phyloP scores from a whole-genome alignment of 2,113 vertebrate genomes.

The Glareola pratincola region DNA sequence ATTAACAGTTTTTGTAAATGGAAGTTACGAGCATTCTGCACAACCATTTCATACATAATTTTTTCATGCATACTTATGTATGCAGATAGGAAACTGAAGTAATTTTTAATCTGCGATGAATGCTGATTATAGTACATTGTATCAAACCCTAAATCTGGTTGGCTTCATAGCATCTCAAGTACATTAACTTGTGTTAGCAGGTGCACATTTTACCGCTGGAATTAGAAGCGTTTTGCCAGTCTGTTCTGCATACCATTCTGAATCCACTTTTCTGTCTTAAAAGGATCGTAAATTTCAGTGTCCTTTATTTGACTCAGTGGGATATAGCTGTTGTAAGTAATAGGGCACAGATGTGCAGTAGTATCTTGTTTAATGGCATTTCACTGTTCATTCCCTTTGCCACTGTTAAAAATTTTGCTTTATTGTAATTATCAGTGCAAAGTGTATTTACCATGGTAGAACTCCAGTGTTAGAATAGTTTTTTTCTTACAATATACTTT shows the following conservation, averaged over 20 bases:
- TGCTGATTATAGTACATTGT: slow-evolving; percentile 67
- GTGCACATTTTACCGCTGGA: slow-evolving; percentile 74
- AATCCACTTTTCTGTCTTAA: slow-evolving; percentile 78
- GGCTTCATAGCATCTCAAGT: slow-evolving; percentile 70
- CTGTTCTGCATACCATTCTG: slow-evolving; percentile 78
- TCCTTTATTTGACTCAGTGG: slow-evolving; percentile 81
- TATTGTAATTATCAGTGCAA: slow-evolving; percentile 81
- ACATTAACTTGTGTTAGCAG: slow-evolving; percentile 77
- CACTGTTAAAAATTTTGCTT: slow-evolving; percentile 77
- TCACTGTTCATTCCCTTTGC: slow-evolving; percentile 80
- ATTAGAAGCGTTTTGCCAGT: slow-evolving; percentile 75
- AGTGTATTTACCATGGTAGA: slow-evolving; percentile 83
- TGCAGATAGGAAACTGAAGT: slow-evolving; percentile 66
- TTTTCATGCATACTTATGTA: slow-evolving; percentile 62
- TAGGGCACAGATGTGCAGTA: slow-evolving; percentile 80
- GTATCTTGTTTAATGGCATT: slow-evolving; percentile 80
- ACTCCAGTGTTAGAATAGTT: slow-evolving; percentile 79
- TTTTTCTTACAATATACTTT: slow-evolving; percentile 74
- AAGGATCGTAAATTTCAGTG: slow-evolving; percentile 77
- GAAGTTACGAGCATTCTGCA: slow-evolving; percentile 68
- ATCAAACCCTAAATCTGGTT: slow-evolving; percentile 69
- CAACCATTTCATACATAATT: slow-evolving; percentile 62
- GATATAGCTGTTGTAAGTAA: slow-evolving; percentile 79
- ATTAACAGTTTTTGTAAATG: slow-evolving; percentile 67
- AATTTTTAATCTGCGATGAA: slow-evolving; percentile 71